Conservation (phyloP, 2,888 invertebrate species). For the Andrena dorsata region DNA sequence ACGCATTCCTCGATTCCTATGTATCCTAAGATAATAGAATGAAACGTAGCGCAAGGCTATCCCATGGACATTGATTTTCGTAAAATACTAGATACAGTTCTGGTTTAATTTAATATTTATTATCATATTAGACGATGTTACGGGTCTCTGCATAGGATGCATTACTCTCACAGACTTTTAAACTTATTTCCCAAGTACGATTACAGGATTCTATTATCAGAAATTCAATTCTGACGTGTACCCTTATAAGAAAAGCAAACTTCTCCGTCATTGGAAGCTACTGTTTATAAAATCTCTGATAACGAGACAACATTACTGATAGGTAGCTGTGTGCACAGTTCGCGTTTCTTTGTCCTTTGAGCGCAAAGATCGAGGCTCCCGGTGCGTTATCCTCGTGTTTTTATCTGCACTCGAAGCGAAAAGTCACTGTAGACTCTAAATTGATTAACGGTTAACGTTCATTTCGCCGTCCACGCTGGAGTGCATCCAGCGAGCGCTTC, state of each 20-base stretch:
- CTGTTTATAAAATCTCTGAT: not conserved
- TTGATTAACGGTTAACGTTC: not conserved
- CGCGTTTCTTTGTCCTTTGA: constrained; percentile 17
- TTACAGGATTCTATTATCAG: not conserved
- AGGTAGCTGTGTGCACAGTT: not conserved
- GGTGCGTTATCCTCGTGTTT: not conserved
- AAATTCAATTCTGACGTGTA: not conserved
- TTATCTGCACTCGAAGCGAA: not conserved
- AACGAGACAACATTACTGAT: not conserved
- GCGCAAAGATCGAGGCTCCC: constrained; percentile 13
- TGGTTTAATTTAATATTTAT: not conserved
- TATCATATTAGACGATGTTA: not conserved
- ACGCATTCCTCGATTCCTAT: not conserved
- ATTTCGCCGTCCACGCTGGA: too few species aligned
- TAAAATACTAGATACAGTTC: not conserved
- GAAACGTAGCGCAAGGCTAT: not conserved
- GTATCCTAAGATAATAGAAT: not conserved
- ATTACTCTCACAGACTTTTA: not conserved
- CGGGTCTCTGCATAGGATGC: too few species aligned
- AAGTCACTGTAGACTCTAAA: not conserved
- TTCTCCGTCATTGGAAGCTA: not conserved
- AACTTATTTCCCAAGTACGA: not conserved
- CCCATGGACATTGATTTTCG: not conserved
- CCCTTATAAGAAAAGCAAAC: not conserved
- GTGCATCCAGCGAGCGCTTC: not conserved